A percentile compares a stretch with the other conserved stretches of the same genome.
Evolutionary conservation across 2,113 vertebrate species (phyloP).

Genomic region (Callithrix jacchus): DNA sequence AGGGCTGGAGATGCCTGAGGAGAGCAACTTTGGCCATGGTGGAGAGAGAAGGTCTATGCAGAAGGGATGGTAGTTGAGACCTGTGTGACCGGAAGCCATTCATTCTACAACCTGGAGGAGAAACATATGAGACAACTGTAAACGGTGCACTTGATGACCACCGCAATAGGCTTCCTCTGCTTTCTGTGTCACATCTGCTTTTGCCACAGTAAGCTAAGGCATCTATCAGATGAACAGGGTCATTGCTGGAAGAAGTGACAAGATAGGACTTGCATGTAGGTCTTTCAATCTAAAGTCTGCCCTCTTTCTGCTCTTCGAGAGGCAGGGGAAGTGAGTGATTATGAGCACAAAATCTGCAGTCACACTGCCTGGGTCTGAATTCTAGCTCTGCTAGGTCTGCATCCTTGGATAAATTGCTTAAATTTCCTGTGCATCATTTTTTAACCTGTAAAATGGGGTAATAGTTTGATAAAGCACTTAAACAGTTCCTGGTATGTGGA

Average conservation of each 20-base stretch:
- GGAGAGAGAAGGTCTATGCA: neutral
- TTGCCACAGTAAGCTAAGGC: neutral
- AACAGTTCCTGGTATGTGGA: neutral
- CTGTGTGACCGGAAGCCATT: neutral
- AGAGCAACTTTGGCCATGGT: neutral
- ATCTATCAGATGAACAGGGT: neutral
- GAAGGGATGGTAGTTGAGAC: neutral
- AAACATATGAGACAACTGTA: neutral
- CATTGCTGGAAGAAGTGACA: neutral
- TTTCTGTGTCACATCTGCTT: too few relatives aligned
- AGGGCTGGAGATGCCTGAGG: neutral
- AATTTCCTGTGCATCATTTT: neutral
- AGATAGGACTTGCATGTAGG: neutral
- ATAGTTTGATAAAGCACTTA: neutral
- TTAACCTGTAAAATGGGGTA: neutral
- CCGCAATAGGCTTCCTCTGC: too few relatives aligned
- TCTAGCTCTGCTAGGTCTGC: neutral
- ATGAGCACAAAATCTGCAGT: neutral
- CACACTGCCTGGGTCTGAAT: neutral
- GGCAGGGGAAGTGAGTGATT: neutral
- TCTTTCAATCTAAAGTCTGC: neutral
- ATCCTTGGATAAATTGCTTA: neutral
- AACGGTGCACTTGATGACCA: neutral
- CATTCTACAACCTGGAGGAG: neutral
- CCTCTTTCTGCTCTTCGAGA: neutral